Percentiles rank a stretch among this genome's conserved stretches.
Conservation (phyloP, 2,888 invertebrate species). For the Argyresthia albistria region DNA sequence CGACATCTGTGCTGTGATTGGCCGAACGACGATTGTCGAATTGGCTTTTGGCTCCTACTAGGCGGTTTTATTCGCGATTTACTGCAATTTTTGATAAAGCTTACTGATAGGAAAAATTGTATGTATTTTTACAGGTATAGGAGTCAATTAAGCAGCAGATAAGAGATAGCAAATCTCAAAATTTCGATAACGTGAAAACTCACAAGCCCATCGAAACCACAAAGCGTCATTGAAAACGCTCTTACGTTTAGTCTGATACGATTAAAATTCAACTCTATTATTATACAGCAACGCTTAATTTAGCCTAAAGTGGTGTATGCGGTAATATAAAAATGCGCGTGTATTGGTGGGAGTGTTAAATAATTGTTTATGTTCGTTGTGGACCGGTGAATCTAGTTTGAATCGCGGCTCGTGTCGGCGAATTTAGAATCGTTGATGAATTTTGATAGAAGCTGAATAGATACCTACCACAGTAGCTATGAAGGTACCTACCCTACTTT, state of each 20-base stretch:
- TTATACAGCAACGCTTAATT: neutral
- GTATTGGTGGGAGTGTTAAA: slow-evolving; percentile 2
- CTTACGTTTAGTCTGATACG: neutral
- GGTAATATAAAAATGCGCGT: neutral
- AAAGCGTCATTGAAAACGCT: neutral
- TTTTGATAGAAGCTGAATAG: too few relatives aligned
- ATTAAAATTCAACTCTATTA: neutral
- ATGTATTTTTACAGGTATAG: neutral
- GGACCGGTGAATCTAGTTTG: slow-evolving; percentile 4
- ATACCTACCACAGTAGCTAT: too few relatives aligned
- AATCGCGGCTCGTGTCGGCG: neutral
- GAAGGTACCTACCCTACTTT: too few relatives aligned
- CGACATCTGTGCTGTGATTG: slow-evolving; percentile 43
- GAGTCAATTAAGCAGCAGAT: neutral
- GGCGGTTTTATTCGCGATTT: slow-evolving; percentile 63
- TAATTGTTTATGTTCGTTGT: slow-evolving; percentile 3
- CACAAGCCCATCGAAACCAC: neutral
- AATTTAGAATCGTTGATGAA: too few relatives aligned
- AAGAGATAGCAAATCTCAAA: neutral
- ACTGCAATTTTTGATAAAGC: slow-evolving; percentile 65
- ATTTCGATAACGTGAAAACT: neutral
- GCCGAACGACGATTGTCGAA: slow-evolving; percentile 54
- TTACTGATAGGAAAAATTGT: slow-evolving; percentile 42
- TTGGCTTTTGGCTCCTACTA: slow-evolving; percentile 52
- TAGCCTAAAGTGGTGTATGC: neutral